These are phyloP conservation scores for Pammene aurita DNA, from an alignment of 2,888 invertebrate genomes.

Conservation along the genomic window DNA sequence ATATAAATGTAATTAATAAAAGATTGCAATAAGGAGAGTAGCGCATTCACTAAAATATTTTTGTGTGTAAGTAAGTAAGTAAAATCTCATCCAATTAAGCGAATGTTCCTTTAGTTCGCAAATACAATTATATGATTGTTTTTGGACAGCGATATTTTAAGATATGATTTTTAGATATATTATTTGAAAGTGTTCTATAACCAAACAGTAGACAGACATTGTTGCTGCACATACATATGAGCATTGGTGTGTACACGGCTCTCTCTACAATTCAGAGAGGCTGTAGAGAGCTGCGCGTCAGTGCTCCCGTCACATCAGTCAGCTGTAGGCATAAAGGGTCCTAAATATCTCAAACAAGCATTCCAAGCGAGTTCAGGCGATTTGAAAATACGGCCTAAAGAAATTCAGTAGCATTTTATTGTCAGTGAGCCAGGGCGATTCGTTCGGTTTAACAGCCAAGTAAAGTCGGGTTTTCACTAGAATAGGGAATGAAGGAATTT, in stretches of 20 bases:
- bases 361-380: slow-evolving; percentile 58
- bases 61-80: not conserved
- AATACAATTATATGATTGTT: not conserved
- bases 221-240: not conserved
- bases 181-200: not conserved
- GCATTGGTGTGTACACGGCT: not conserved
- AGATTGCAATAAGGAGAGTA: slow-evolving; percentile 24
- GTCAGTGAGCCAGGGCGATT: slow-evolving; percentile 56
- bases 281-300: slow-evolving; percentile 44
- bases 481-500: slow-evolving; percentile 40
- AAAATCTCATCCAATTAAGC: slow-evolving; percentile 10
- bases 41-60: slow-evolving; percentile 4
- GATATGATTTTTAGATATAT: too few relatives aligned
- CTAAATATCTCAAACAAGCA: slow-evolving; percentile 71
- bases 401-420: slow-evolving; percentile 66
- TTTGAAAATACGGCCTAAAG: slow-evolving; percentile 63
- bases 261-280: slow-evolving; percentile 10
- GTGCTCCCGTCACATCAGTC: slow-evolving; percentile 53
- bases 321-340: slow-evolving; percentile 53
- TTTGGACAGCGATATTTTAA: too few relatives aligned
- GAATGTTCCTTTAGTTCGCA: not conserved
- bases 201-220: not conserved
- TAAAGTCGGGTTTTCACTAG: slow-evolving; percentile 59
- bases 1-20: slow-evolving; percentile 38
- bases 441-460: slow-evolving; percentile 62